Evolutionary conservation across 1,140 invertebrate species (phyloP), one percentile per base, ranked within the genome.

Genomic region (Trachymyrmex cornetzi): DNA sequence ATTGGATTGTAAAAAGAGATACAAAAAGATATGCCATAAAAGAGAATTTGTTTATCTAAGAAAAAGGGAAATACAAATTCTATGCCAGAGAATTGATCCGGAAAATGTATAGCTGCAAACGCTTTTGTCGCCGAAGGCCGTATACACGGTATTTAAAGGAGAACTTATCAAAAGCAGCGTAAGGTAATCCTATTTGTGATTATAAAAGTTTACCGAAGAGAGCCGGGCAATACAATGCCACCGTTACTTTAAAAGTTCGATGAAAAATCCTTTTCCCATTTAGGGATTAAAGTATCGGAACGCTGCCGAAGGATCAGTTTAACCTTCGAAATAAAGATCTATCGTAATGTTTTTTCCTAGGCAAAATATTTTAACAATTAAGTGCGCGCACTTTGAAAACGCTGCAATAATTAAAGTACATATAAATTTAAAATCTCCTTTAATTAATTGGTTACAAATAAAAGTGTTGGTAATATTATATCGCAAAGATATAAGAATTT

Each of bases 201-300:
- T 84, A 84, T 84, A 84, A 84, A 84, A 84, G 80, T 84, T 84
- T 38, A 48, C 38, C 38, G 69, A 55, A 74, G 80, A 16, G 57
- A 84, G 27, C 24, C 38, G 55, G 12, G 38, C 30, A 71, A 84
- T 57, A 75, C 80, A 84, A 84, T 84, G 80, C 24, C 80, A 75
- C 38, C 24, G 80, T 84, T 84, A 63, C 80, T 84, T 84, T 84
- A 75, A 84, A 84, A 84, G 80, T 84, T 84, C 80, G 80, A 74
- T 84, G 80, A 84, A 84, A 84, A 84, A 74, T 75, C 14, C 80
- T 61, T 67, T 50, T 61, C 19, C 69, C 80, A 74, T 84, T 84
- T 84, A 75, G 14, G 55, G 80, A 84, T 84, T 84, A 84, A 84
- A 84, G 80, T 84, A 84, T 84, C 80, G 80, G 80, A 84, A 84